Evolutionary conservation across 2,113 vertebrate species (phyloP).

Genomic region (Austrofundulus limnaeus): DNA sequence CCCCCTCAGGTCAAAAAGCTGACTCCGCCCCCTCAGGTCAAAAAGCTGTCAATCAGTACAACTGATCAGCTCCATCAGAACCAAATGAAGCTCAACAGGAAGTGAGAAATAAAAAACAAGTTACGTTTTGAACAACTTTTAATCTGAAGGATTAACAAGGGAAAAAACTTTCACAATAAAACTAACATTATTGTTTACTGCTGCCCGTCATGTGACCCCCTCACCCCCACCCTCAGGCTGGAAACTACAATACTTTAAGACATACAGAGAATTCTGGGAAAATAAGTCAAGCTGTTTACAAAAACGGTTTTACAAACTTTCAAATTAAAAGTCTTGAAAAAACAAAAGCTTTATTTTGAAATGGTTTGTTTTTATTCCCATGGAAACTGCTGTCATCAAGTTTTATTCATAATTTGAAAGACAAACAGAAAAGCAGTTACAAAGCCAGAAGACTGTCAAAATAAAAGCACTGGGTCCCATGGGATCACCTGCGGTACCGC

Average conservation of each 20-base stretch:
- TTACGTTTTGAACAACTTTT: conserved; percentile 17
- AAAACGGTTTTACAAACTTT: neutral
- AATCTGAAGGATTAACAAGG: conserved; percentile 15
- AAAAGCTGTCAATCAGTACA: no score
- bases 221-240: neutral
- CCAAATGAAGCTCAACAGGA: neutral
- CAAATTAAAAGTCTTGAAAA: conserved; percentile 22
- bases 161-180: conserved; percentile 34
- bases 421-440: conserved; percentile 24
- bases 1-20: no score
- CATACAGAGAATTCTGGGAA: conserved; percentile 23
- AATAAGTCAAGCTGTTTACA: neutral
- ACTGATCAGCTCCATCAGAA: neutral
- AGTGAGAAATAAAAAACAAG: neutral
- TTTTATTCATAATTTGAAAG: conserved; percentile 17
- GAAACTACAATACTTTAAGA: neutral
- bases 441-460: conserved; percentile 7
- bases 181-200: neutral
- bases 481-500: conserved; percentile 85
- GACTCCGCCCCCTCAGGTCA: no score
- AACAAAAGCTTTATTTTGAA: conserved; percentile 1
- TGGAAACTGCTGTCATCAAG: conserved; percentile 20
- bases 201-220: neutral
- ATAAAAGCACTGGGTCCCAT: conserved; percentile 27
- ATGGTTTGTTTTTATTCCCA: conserved; percentile 11